phyloP scores from a whole-genome alignment of 2,888 invertebrate genomes.

The Lepidochitona cinerea region DNA sequence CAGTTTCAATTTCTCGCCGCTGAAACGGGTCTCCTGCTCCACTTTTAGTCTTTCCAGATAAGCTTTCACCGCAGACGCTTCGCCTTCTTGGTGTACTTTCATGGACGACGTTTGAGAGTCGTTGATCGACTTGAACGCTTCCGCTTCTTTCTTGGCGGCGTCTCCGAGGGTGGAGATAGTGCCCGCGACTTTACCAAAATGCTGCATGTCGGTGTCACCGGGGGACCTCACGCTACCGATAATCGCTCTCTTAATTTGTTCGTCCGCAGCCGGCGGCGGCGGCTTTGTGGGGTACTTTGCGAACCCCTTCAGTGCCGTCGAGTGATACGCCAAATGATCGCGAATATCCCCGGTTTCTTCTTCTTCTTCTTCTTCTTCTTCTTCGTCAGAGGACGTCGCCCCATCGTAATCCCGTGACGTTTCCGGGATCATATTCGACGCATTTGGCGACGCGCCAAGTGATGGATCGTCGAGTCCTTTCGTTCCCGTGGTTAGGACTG shows the following conservation, averaged over 20 bases:
- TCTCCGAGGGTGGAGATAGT: neutral
- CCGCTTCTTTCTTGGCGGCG: neutral
- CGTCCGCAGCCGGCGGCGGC: neutral
- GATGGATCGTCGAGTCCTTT: no score
- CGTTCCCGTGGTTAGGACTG: no score
- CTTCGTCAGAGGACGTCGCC: neutral
- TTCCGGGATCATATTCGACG: no score
- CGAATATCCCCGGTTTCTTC: neutral
- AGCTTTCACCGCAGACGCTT: neutral
- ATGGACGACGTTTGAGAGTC: neutral
- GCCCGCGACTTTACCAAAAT: neutral
- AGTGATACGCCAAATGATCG: neutral
- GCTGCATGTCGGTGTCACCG: neutral
- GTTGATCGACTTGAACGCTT: neutral
- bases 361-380: neutral
- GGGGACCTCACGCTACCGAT: neutral
- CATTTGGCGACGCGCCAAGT: no score
- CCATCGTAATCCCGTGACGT: neutral
- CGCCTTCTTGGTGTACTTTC: neutral
- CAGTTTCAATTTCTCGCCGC: neutral
- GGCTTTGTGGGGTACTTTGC: neutral
- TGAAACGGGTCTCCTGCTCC: neutral
- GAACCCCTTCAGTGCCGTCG: neutral
- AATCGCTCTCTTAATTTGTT: neutral
- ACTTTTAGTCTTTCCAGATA: neutral